Conservation (phyloP, 2,113 vertebrate species). For the Leucopsar rothschildi region DNA sequence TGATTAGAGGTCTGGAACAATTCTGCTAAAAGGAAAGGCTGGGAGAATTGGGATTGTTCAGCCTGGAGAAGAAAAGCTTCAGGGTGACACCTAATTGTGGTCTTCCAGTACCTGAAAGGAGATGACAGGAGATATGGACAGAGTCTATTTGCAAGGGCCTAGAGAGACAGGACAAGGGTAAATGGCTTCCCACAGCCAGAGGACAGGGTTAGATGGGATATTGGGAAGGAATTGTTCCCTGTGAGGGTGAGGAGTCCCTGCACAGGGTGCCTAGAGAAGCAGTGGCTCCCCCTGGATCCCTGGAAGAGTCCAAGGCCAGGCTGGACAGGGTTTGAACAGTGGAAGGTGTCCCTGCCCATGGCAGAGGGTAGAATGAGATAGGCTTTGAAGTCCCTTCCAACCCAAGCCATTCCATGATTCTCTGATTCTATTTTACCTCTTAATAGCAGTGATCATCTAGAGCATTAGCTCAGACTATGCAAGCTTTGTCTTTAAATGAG, state of each 20-base stretch:
- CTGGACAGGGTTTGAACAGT: not conserved
- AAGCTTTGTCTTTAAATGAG: not conserved
- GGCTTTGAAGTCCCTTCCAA: not conserved
- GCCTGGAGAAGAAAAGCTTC: not conserved
- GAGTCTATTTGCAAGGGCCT: not conserved
- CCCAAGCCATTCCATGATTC: not conserved
- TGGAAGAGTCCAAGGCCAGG: not conserved
- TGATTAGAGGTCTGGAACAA: not conserved
- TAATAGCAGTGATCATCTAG: not conserved
- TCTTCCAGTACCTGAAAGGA: not conserved
- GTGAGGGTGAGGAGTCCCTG: accelerated
- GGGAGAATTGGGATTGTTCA: not conserved
- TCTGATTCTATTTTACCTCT: not conserved
- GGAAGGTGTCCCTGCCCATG: not conserved
- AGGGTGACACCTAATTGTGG: not conserved
- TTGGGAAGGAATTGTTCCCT: not conserved
- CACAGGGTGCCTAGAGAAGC: not conserved
- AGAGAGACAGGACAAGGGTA: not conserved
- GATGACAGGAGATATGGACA: not conserved
- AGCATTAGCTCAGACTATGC: not conserved
- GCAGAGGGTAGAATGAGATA: accelerated
- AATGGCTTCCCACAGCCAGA: not conserved
- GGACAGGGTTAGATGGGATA: accelerated
- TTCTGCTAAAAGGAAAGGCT: not conserved
- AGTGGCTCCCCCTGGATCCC: not conserved